These are phyloP conservation scores for Hoplodrina blanda DNA, from an alignment of 2,888 invertebrate genomes.

Conservation along the genomic window DNA sequence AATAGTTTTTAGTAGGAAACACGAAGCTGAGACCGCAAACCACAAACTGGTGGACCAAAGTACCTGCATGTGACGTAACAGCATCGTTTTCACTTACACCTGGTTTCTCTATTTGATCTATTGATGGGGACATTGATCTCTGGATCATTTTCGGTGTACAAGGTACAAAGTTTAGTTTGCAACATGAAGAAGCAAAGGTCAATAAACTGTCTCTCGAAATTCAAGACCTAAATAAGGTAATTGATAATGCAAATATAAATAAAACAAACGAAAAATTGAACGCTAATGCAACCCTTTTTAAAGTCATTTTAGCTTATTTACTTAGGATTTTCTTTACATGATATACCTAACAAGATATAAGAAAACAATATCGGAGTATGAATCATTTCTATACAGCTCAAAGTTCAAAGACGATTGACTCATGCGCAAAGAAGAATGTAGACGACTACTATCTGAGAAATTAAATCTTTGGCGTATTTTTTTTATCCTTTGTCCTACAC, in stretches of 20 bases:
- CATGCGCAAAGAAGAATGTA: neutral
- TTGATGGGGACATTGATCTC: constrained; percentile 32
- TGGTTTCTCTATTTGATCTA: constrained; percentile 38
- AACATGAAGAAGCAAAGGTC: neutral
- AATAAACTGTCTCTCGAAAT: constrained; percentile 1
- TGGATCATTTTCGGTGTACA: neutral
- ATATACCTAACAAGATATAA: constrained; percentile 5
- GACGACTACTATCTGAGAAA: neutral
- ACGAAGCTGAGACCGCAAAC: constrained; percentile 64
- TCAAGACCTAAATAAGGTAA: neutral
- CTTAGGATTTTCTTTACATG: neutral
- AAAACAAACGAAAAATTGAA: constrained; percentile 7
- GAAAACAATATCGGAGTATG: neutral
- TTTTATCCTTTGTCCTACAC: too few relatives aligned
- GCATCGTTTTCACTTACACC: constrained; percentile 66
- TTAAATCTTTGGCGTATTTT: too few relatives aligned
- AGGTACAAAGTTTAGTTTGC: neutral
- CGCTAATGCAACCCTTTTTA: neutral
- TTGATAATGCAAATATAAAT: constrained; percentile 2
- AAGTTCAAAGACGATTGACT: neutral
- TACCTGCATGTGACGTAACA: constrained; percentile 68
- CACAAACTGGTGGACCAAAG: constrained; percentile 56
- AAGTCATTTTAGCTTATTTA: constrained; percentile 9
- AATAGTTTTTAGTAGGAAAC: constrained; percentile 59
- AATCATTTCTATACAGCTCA: neutral